phyloP scores from a whole-genome alignment of 2,888 invertebrate species.

The Phortica okadai region DNA sequence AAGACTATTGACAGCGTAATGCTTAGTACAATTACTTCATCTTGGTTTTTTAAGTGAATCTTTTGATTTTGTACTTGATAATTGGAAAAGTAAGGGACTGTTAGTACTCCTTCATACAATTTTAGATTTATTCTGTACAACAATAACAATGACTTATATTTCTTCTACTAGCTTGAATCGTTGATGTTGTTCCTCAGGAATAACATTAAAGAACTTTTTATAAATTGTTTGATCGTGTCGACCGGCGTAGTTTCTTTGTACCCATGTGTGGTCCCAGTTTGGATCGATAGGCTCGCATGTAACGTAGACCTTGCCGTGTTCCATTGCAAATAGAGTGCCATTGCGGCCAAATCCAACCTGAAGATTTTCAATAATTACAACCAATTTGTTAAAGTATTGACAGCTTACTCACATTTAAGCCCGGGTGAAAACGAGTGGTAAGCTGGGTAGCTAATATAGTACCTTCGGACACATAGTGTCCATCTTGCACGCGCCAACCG shows the following conservation, averaged over 20 bases:
- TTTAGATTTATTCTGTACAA: not conserved
- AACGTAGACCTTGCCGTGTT: slow-evolving; percentile 86
- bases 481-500: slow-evolving; percentile 87
- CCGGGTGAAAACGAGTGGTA: slow-evolving; percentile 86
- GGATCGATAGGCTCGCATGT: slow-evolving; percentile 89
- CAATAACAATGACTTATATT: slow-evolving; percentile 76
- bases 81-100: not conserved
- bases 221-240: slow-evolving; percentile 82
- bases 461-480: slow-evolving; percentile 81
- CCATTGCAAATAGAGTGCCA: slow-evolving; percentile 88
- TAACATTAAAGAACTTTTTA: slow-evolving; percentile 91
- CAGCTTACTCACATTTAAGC: slow-evolving; percentile 81
- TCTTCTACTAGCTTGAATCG: slow-evolving; percentile 87
- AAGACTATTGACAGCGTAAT: too few species aligned
- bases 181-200: slow-evolving; percentile 86
- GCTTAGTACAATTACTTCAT: too few species aligned
- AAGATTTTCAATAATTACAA: not conserved
- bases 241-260: slow-evolving; percentile 81
- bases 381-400: not conserved
- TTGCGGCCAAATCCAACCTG: slow-evolving; percentile 90
- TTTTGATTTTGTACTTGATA: too few species aligned
- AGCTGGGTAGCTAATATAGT: slow-evolving; percentile 84
- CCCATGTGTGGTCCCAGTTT: slow-evolving; percentile 87
- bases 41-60: too few species aligned
- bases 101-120: not conserved